Evolutionary conservation across 2,888 invertebrate species (phyloP), one percentile per base, ranked within the genome.

Genomic region (Tetrapedia diversipes): DNA sequence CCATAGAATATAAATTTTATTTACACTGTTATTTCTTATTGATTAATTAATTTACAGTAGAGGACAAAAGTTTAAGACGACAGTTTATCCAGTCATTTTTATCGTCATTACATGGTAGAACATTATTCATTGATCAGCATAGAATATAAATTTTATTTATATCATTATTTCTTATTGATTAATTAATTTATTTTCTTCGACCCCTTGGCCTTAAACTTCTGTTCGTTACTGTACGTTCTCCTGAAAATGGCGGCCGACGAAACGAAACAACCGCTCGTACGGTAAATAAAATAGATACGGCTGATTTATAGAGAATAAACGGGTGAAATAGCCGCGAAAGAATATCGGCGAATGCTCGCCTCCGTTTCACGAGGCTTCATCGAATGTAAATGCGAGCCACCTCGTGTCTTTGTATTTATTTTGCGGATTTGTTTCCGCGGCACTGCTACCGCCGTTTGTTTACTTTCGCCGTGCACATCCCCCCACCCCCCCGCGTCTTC

Each of bases 341-440:
- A 16, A 27, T 41, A 41, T 53, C 34, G 43, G 24, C n/a, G 37
- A 43, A 56, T 45, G 43, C 53, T 57, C 16, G 39, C 7, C 34
- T 14, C 11, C 22, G 29, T 49, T 67, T 59, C 57, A 27, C 14
- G 32, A 49, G 64, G 47, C 37, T 69, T 41, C 63, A 54, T 37
- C 11, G 59, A 53, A 39, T 54, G 53, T 47, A 60, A 59, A 68
- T 68, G 47, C 53, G n/a, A n/a, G n/a, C n/a, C n/a, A n/a, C 53
- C 37, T 11, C 57, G 6, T 51, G 41, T 65, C 49, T 59, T 53
- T 67, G 32, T 71, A 57, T 67, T 71, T 71, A 71, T 71, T 53
- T 59, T 37, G 43, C 67, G 66, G 39, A 47, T 43, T 54, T 57
- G 37, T 65, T 65, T 70, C 27, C 59, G 8, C 53, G 43, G 7